phyloP scores from a whole-genome alignment of 2,797 vertebrate genomes.

The Karalla daura region DNA sequence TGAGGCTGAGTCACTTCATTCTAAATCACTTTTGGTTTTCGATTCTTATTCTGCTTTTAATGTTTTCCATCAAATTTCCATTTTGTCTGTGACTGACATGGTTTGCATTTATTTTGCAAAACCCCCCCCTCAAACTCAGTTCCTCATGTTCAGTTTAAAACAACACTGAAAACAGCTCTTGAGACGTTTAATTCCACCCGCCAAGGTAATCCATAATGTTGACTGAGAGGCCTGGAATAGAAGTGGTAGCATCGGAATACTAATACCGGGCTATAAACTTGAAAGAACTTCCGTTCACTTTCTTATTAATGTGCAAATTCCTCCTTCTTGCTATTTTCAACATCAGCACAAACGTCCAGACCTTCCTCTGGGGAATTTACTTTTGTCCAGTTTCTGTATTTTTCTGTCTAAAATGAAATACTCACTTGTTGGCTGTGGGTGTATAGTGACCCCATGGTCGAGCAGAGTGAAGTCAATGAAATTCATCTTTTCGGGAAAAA shows the following conservation, averaged over 20 bases:
- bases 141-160: conserved; percentile 15
- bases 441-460: conserved; percentile 20
- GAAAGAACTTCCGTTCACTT: conserved; percentile 36
- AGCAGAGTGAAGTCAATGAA: conserved; percentile 15
- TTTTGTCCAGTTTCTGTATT: conserved; percentile 3
- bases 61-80: neutral
- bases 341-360: neutral
- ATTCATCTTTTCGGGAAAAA: neutral
- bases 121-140: conserved; percentile 13
- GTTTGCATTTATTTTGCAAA: conserved; percentile 14
- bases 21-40: too few species aligned
- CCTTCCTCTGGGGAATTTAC: neutral
- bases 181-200: conserved; percentile 13
- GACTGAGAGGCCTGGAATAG: conserved; percentile 30
- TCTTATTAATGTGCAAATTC: conserved; percentile 48
- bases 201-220: conserved; percentile 29
- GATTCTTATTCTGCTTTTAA: neutral
- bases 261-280: conserved; percentile 40
- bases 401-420: conserved; percentile 12
- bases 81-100: neutral
- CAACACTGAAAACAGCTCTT: conserved; percentile 13
- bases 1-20: conserved; percentile 1
- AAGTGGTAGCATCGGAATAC: conserved; percentile 36
- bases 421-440: neutral
- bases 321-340: conserved; percentile 23